Percentiles rank a stretch among this genome's conserved stretches.
These are phyloP conservation scores for Cathartes aura DNA, from an alignment of 2,113 vertebrate species.

Conservation along the genomic window DNA sequence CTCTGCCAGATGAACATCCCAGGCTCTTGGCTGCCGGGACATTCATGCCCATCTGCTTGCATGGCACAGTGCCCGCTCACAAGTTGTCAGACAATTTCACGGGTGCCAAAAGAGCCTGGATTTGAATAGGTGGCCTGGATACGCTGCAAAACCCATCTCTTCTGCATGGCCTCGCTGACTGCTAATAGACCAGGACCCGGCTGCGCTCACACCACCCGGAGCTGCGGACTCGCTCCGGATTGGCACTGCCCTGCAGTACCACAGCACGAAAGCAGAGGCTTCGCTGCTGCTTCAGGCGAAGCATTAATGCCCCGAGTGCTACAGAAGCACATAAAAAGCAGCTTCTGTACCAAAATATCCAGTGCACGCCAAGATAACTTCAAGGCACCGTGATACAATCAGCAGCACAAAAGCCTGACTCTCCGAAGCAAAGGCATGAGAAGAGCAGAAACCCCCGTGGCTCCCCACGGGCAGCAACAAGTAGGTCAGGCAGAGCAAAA, in stretches of 20 bases:
- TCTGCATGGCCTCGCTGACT: not conserved
- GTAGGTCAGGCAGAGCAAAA: not conserved
- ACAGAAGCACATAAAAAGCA: not conserved
- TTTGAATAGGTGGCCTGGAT: constrained; percentile 48
- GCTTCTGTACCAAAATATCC: not conserved
- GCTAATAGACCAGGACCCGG: not conserved
- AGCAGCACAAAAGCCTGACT: not conserved
- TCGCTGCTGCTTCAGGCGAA: not conserved
- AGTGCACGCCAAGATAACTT: not conserved
- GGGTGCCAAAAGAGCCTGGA: constrained; percentile 54
- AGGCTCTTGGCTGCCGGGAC: constrained; percentile 33
- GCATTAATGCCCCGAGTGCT: not conserved
- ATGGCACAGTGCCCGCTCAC: constrained; percentile 29
- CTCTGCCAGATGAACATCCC: constrained; percentile 37
- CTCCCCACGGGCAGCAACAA: not conserved
- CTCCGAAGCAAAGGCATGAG: not conserved
- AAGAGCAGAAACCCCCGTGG: rapidly evolving
- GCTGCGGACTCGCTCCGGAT: rapidly evolving
- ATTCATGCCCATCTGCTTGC: constrained; percentile 54
- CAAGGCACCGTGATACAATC: not conserved
- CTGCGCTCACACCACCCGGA: rapidly evolving
- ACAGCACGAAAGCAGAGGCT: rapidly evolving
- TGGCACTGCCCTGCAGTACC: not conserved
- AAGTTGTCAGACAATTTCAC: constrained; percentile 61
- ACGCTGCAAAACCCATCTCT: not conserved